A percentile compares a stretch with the other conserved stretches of the same genome.
These are phyloP conservation scores for Daubentonia madagascariensis DNA, from an alignment of 2,113 vertebrate genomes.

Conservation along the genomic window DNA sequence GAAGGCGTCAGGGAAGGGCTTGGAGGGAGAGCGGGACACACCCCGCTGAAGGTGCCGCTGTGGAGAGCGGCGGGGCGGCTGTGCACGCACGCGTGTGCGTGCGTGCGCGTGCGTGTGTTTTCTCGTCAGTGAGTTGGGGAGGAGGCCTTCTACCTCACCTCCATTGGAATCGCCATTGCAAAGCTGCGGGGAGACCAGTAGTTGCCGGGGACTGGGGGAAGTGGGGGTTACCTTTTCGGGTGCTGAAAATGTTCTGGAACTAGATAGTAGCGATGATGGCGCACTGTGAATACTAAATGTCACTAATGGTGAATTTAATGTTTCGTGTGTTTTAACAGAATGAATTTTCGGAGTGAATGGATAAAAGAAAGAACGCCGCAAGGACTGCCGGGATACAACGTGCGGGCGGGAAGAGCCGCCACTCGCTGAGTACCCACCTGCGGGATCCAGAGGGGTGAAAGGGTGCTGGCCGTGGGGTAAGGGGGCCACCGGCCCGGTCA, in stretches of 20 bases:
- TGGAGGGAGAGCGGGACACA: not conserved
- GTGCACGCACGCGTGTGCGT: accelerated
- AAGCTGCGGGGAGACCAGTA: not conserved
- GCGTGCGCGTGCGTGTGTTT: not conserved
- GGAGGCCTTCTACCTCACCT: too few species aligned
- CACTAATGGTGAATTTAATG: not conserved
- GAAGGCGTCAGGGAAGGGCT: not conserved
- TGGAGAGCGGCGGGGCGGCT: not conserved
- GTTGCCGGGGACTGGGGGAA: not conserved
- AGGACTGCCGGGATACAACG: not conserved
- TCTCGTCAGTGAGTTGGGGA: not conserved
- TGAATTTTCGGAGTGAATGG: not conserved
- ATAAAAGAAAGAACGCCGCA: not conserved
- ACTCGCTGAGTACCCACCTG: not conserved
- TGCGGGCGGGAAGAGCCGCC: not conserved
- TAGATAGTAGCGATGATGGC: not conserved
- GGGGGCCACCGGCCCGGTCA: not conserved
- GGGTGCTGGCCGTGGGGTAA: not conserved
- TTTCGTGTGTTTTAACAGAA: not conserved
- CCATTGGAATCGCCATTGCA: not conserved
- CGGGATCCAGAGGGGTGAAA: not conserved
- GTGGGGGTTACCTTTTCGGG: not conserved
- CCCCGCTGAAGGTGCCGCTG: not conserved
- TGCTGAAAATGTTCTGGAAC: not conserved
- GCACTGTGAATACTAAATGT: not conserved